These are phyloP conservation scores for Pycnonotus jocosus DNA, from an alignment of 2,113 vertebrate species.

Conservation along the genomic window DNA sequence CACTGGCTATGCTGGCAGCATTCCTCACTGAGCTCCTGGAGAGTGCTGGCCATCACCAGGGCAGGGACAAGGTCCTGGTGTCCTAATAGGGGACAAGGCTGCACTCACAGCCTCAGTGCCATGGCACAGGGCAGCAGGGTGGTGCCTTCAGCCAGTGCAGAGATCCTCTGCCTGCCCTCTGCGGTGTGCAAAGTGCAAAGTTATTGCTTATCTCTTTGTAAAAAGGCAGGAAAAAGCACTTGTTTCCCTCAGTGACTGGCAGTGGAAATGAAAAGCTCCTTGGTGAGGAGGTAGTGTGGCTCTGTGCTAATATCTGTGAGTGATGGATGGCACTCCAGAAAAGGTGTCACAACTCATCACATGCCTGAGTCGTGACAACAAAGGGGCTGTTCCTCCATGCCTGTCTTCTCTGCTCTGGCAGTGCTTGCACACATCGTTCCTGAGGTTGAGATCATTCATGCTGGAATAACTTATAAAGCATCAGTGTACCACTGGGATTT, in stretches of 20 bases:
- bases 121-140: neutral
- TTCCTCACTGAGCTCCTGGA: neutral
- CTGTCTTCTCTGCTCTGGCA: neutral
- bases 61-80: neutral
- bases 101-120: neutral
- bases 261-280: neutral
- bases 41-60: neutral
- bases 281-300: neutral
- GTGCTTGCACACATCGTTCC: neutral
- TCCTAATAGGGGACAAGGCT: neutral
- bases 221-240: neutral
- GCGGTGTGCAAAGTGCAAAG: neutral
- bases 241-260: neutral
- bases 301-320: neutral
- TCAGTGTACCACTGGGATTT: neutral
- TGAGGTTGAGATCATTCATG: slow-evolving; percentile 1
- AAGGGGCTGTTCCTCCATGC: neutral
- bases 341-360: neutral
- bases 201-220: neutral
- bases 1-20: neutral
- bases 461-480: slow-evolving; percentile 17
- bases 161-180: neutral
- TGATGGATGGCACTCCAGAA: neutral
- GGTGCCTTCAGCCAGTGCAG: neutral
- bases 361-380: neutral